Evolutionary conservation across 2,888 invertebrate genomes (phyloP), one percentile per base, ranked within the genome.

Genomic region (Andrena bucephala): DNA sequence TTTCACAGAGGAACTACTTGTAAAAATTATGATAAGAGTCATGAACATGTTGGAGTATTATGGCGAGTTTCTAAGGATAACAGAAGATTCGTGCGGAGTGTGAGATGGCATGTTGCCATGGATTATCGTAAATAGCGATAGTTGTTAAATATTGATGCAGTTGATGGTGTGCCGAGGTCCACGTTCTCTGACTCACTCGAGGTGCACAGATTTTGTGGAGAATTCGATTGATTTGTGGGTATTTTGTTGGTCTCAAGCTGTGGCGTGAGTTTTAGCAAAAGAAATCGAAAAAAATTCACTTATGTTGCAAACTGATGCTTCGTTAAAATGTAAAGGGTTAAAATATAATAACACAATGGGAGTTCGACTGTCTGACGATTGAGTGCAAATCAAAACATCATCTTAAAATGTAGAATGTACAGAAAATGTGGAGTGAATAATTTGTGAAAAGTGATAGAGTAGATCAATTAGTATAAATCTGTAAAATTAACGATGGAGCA

Each of bases 1-100:
- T 33, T 66, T 80, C n/a, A 48, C 27, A 57, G 66, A 83, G 78
- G 78, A 76, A 76, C 72, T 73, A 69, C 59, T 48, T 62, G 16
- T 29, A 59, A 24, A 31, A 24, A 36, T 52, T 20, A 13, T 54
- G n/a, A 27, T 72, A 33, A 63, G 29, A 16, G 20, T n/a, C 27
- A 27, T 13, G 36, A 42, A 29, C 59, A 42, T 75, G 48, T 75
- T 81, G 24, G 13, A 69, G 33, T 52, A 66, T 16, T 54, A 52
- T 68, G 27, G 42, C 16, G 42, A 16, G 42, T 42, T 42, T 29
- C 20, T 67, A 63, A 16, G n/a, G 13, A 31, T 50, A 1, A 27
- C 31, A 67, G 10, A 16, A 50, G n/a, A 33, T 10, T 57, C 29
- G 16, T 50, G 48, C 24, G 16, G 20, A 16, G 24, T 27, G 42